Evolutionary conservation across 2,113 vertebrate species (phyloP).

Genomic region (Xiphophorus maculatus): DNA sequence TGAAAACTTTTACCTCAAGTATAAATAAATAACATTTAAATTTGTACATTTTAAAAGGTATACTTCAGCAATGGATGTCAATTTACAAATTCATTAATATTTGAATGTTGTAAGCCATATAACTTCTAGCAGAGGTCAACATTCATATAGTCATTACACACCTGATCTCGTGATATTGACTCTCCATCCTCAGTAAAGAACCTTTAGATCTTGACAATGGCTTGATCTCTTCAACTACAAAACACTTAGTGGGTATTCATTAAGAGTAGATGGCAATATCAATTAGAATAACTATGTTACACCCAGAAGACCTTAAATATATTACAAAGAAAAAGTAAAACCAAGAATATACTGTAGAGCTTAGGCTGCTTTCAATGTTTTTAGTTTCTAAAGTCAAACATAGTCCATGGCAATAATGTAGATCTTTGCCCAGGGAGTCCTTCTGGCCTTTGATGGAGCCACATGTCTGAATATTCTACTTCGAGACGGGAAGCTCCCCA

Average conservation of each 20-base stretch:
- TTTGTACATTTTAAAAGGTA: too few species aligned
- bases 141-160: slow-evolving; percentile 29
- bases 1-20: too few species aligned
- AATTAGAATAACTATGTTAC: slow-evolving; percentile 65
- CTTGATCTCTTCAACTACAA: slow-evolving; percentile 69
- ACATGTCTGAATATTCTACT: slow-evolving; percentile 54
- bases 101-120: neutral
- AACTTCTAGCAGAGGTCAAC: slow-evolving; percentile 47
- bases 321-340: slow-evolving; percentile 2
- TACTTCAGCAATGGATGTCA: too few species aligned
- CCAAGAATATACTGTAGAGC: slow-evolving; percentile 1
- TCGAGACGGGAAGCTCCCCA: slow-evolving; percentile 71
- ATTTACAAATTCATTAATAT: neutral
- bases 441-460: slow-evolving; percentile 61
- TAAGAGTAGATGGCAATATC: slow-evolving; percentile 65
- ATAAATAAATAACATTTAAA: too few species aligned
- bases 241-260: slow-evolving; percentile 74
- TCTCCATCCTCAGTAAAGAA: slow-evolving; percentile 63
- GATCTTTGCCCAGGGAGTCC: slow-evolving; percentile 49
- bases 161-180: slow-evolving; percentile 44
- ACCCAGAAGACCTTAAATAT: slow-evolving; percentile 10
- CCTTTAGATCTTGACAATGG: slow-evolving; percentile 72
- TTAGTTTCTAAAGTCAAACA: slow-evolving; percentile 45
- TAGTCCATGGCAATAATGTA: slow-evolving; percentile 61
- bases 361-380: slow-evolving; percentile 23